Base-by-base conservation (phyloP, 2,113 vertebrate species). In the Gymnarchus niloticus region DNA sequence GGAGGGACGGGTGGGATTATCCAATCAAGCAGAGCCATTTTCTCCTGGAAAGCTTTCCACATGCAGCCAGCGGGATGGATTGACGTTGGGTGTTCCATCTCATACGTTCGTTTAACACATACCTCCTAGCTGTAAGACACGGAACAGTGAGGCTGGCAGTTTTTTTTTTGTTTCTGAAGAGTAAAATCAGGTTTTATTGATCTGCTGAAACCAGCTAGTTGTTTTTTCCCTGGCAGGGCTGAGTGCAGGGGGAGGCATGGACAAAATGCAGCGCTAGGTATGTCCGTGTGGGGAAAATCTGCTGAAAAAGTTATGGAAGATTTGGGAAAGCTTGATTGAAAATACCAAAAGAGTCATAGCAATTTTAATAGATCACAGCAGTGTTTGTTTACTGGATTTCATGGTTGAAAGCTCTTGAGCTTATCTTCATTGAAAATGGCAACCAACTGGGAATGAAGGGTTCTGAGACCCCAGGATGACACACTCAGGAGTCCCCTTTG, bases 141-240 rank as follows among this genome's bases (percentile, higher is more conserved):
- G 54, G 52, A 87, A n/a, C 65, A 81, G 84, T 80, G 25, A 33
- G 21, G 57, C 9, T 10, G 4, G 25, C 8, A 4, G 17, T 21
- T 81, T 83, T 80, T 46, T 23, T 19, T 23, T 80, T 52, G 80
- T 91, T 89, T 88, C 56, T 85, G 90, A 87, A 92, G 92, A 92
- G 84, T 81, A 88, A 88, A 92, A 80, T 41, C 56, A 87, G 78
- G 86, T 89, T 86, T 83, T 87, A 91, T 92, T 90, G 90, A 92
- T 87, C 81, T 87, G 87, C 86, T 87, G 89, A 83, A 90, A 65
- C 12, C 87, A 87, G 88, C 84, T 41, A 19, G 57, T 56, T 80
- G 28, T 81, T 81, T 78, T 52, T 77, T 48, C 14, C 21, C 59
- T 3, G 33, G 76, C 33, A 56, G 48, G 81, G 23, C 28, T 23